A percentile compares a stretch with the other conserved stretches of the same genome.
phyloP scores from a whole-genome alignment of 1,140 invertebrate genomes.

The Atta texana region DNA sequence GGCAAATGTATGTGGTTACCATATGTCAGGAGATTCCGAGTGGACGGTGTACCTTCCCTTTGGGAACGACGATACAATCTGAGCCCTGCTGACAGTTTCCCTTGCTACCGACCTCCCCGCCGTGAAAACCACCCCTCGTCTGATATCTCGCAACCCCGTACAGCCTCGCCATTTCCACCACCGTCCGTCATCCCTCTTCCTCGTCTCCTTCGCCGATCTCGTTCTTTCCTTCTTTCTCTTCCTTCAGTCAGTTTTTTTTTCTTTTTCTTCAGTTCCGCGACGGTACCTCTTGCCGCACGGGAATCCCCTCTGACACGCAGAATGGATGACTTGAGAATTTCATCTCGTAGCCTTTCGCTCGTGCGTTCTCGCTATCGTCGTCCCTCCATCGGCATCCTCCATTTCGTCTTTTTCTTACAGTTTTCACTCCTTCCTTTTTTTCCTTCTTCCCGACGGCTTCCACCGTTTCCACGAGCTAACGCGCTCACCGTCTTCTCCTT shows the following conservation, averaged over 20 bases:
- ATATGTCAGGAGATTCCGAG: constrained; percentile 70
- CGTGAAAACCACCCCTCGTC: constrained; percentile 39
- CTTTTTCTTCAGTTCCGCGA: constrained; percentile 65
- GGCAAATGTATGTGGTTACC: constrained; percentile 67
- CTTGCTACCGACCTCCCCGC: constrained; percentile 52
- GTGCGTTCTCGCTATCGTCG: constrained; percentile 53
- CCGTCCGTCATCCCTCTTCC: constrained; percentile 44
- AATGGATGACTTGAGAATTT: constrained; percentile 82
- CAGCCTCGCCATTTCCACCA: constrained; percentile 30
- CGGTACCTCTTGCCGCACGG: constrained; percentile 74
- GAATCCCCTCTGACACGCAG: constrained; percentile 78
- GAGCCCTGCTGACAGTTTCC: constrained; percentile 77
- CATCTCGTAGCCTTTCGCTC: constrained; percentile 62
- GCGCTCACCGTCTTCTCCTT: constrained; percentile 51
- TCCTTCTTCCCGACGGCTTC: constrained; percentile 5
- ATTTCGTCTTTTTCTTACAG: constrained; percentile 38
- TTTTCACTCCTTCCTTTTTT: constrained; percentile 46
- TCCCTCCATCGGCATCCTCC: constrained; percentile 27
- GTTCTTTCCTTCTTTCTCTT: constrained; percentile 26
- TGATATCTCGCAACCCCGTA: constrained; percentile 35
- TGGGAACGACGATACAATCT: constrained; percentile 78
- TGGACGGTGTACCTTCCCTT: constrained; percentile 75
- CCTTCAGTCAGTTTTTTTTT: background rate
- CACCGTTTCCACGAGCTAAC: constrained; percentile 67
- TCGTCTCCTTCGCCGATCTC: constrained; percentile 1